phyloP scores from a whole-genome alignment of 2,888 invertebrate genomes.

The Vannuccia rotundouncinata region DNA sequence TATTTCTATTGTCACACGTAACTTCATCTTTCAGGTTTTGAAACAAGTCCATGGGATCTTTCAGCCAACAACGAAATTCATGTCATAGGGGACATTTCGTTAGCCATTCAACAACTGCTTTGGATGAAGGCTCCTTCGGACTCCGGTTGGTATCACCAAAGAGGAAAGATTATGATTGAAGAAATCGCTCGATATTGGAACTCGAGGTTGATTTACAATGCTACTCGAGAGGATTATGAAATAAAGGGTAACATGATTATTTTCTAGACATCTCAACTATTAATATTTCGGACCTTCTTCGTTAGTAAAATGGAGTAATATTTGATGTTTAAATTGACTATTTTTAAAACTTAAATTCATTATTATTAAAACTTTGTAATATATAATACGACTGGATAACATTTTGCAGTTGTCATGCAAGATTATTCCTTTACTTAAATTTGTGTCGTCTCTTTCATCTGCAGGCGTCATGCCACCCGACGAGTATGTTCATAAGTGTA shows the following conservation, averaged over 20 bases:
- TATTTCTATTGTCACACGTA: too few relatives aligned
- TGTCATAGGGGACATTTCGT: conserved; percentile 36
- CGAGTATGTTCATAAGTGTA: conserved; percentile 47
- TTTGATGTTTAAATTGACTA: too few relatives aligned
- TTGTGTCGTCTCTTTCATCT: too few relatives aligned
- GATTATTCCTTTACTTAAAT: too few relatives aligned
- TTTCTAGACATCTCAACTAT: too few relatives aligned
- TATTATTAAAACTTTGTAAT: too few relatives aligned
- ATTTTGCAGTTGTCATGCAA: too few relatives aligned
- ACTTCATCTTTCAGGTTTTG: conserved; percentile 37
- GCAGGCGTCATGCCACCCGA: conserved; percentile 54
- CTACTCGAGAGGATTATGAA: conserved; percentile 42
- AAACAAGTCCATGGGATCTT: conserved; percentile 33
- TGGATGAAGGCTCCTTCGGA: conserved; percentile 27
- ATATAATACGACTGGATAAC: too few relatives aligned
- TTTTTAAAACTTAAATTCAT: too few relatives aligned
- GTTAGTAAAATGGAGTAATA: too few relatives aligned
- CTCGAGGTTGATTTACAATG: conserved; percentile 41
- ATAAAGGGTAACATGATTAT: conserved; percentile 41
- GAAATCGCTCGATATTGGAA: conserved; percentile 45
- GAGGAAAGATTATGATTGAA: conserved; percentile 35
- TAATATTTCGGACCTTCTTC: too few relatives aligned
- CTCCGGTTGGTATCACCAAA: neutral
- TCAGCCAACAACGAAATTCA: conserved; percentile 37
- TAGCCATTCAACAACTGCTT: conserved; percentile 44